Evolutionary conservation across 2,113 vertebrate genomes (phyloP).

Genomic region (Entomyzon cyanotis): DNA sequence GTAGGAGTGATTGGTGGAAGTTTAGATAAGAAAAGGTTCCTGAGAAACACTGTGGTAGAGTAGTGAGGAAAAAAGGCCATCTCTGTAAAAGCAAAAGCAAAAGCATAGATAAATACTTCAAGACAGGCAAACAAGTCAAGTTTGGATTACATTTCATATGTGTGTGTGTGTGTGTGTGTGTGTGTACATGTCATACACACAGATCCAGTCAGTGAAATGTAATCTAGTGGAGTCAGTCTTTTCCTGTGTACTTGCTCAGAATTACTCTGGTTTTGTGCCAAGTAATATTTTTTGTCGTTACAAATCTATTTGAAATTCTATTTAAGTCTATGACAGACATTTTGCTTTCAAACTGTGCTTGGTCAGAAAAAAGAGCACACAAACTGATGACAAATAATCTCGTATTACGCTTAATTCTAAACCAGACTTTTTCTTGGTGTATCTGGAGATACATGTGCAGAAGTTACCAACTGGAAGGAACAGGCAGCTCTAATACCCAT

Average conservation of each 20-base stretch:
- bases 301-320: background rate
- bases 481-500: background rate
- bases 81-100: conserved; percentile 31
- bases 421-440: background rate
- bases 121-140: background rate
- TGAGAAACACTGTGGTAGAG: background rate
- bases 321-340: background rate
- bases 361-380: background rate
- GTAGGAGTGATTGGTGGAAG: conserved; percentile 16
- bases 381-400: background rate
- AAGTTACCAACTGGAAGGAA: background rate
- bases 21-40: conserved; percentile 53
- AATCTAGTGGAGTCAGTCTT: background rate
- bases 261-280: background rate
- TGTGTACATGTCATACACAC: background rate
- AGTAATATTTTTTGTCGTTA: background rate
- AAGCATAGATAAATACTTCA: conserved; percentile 28
- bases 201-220: background rate
- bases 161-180: background rate
- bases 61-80: conserved; percentile 6
- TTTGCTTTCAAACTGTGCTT: background rate
- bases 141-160: conserved; percentile 3
- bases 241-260: background rate
- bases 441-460: background rate
- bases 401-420: background rate